These are phyloP conservation scores for Apogon hyalosoma DNA, from an alignment of 2,797 vertebrate genomes.

Conservation along the genomic window DNA sequence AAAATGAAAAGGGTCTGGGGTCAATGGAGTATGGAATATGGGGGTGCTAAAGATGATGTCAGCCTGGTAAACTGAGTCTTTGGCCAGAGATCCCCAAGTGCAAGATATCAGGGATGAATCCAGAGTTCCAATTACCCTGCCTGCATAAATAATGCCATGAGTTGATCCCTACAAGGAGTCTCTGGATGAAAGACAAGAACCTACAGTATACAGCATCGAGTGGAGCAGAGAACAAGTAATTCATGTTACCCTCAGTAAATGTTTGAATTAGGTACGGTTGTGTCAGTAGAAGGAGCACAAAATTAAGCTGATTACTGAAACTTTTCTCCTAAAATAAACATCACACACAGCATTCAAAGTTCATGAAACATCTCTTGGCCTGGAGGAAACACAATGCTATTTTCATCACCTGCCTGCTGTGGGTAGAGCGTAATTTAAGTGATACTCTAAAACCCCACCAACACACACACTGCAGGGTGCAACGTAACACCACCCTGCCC, in stretches of 20 bases:
- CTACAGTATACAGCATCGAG: constrained; percentile 23
- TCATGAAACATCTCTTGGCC: constrained; percentile 11
- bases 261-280: constrained; percentile 3
- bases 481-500: constrained; percentile 32
- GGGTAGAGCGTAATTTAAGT: constrained; percentile 28
- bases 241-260: background rate
- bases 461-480: constrained; percentile 19
- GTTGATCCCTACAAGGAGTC: constrained; percentile 56
- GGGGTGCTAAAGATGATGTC: constrained; percentile 55
- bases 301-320: constrained; percentile 27
- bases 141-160: constrained; percentile 71
- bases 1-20: constrained; percentile 30
- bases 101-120: constrained; percentile 55
- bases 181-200: constrained; percentile 52
- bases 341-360: constrained; percentile 25
- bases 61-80: constrained; percentile 60
- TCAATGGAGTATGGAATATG: constrained; percentile 25
- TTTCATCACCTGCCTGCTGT: constrained; percentile 42
- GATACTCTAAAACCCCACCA: constrained; percentile 21
- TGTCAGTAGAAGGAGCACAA: background rate
- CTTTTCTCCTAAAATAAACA: constrained; percentile 43
- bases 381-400: constrained; percentile 34
- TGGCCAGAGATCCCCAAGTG: constrained; percentile 43
- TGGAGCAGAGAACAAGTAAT: constrained; percentile 12
- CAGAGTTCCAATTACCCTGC: constrained; percentile 61